Conservation (phyloP, 2,888 invertebrate species). For the Alviniconcha strummeri region DNA sequence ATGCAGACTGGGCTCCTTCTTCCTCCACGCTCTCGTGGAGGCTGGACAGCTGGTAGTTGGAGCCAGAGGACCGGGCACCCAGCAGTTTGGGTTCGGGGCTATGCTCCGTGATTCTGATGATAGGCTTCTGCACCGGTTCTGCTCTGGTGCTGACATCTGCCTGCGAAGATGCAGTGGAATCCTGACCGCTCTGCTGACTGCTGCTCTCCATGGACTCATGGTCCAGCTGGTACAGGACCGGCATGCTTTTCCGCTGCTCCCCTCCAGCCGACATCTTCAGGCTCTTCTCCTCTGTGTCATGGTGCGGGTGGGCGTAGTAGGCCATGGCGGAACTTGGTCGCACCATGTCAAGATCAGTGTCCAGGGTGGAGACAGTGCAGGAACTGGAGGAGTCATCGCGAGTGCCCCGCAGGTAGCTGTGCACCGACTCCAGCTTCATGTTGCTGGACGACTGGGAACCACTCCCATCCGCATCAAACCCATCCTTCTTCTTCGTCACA, state of each 20-base stretch:
- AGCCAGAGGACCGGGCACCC: conserved; percentile 7
- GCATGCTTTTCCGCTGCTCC: conserved; percentile 88
- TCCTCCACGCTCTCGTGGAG: conserved; percentile 77
- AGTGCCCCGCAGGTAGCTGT: conserved; percentile 9
- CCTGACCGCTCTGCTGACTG: conserved; percentile 60
- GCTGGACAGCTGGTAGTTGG: conserved; percentile 34
- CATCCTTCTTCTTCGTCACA: conserved; percentile 44
- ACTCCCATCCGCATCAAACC: conserved; percentile 41
- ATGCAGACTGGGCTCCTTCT: conserved; percentile 75
- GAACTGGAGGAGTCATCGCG: conserved; percentile 48
- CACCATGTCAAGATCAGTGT: conserved; percentile 41
- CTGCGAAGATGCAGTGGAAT: conserved; percentile 59
- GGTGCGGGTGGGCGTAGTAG: conserved; percentile 35
- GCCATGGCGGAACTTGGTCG: conserved; percentile 50
- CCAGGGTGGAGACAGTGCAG: conserved; percentile 44
- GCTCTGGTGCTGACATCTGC: conserved; percentile 40
- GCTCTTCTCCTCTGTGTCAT: conserved; percentile 39
- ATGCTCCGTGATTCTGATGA: conserved; percentile 97
- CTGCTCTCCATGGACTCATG: conserved; percentile 57
- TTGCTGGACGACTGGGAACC: conserved; percentile 35
- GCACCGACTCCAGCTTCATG: conserved; percentile 14
- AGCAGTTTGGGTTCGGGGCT: conserved; percentile 82
- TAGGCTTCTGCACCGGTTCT: conserved; percentile 78
- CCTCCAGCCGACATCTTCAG: conserved; percentile 28
- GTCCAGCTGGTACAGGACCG: conserved; percentile 80